Percentiles rank a stretch among this genome's conserved stretches.
Conservation (phyloP, 2,797 vertebrate genomes). For the Sylvia borin region DNA sequence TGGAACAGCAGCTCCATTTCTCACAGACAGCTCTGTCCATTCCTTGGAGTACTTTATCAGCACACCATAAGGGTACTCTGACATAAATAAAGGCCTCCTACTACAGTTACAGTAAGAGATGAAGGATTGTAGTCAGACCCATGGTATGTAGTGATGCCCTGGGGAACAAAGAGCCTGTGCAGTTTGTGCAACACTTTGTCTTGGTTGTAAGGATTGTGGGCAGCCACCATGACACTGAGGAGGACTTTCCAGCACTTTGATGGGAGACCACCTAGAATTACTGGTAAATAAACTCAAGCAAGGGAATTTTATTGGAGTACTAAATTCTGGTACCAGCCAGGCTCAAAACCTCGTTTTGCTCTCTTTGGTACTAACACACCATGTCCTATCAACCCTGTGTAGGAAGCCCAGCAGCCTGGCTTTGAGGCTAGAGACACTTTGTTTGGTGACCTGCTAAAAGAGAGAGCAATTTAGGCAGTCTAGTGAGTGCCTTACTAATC, state of each 20-base stretch:
- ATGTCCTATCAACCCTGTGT: not conserved
- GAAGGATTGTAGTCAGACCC: conserved; percentile 34
- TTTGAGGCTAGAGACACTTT: not conserved
- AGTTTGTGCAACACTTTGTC: conserved; percentile 48
- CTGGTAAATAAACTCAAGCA: conserved; percentile 14
- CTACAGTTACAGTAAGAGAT: conserved; percentile 46
- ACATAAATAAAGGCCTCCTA: conserved; percentile 48
- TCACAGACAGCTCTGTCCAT: conserved; percentile 40
- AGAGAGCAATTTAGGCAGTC: not conserved
- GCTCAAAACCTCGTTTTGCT: not conserved
- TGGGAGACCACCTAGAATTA: conserved; percentile 52
- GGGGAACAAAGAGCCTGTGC: not conserved
- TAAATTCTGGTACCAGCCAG: not conserved
- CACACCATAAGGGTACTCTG: conserved; percentile 15
- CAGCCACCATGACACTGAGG: not conserved
- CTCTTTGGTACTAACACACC: not conserved
- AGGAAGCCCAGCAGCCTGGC: not conserved
- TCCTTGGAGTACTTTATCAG: conserved; percentile 59
- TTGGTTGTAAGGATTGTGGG: conserved; percentile 37
- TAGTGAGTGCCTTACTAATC: not conserved
- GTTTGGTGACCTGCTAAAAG: not conserved
- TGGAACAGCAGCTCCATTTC: conserved; percentile 50
- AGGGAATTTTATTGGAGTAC: not conserved
- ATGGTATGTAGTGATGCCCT: conserved; percentile 34
- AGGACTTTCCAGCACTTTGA: conserved; percentile 29